Base-by-base conservation (phyloP, 2,113 vertebrate genomes). In the Leuciscus idus region DNA sequence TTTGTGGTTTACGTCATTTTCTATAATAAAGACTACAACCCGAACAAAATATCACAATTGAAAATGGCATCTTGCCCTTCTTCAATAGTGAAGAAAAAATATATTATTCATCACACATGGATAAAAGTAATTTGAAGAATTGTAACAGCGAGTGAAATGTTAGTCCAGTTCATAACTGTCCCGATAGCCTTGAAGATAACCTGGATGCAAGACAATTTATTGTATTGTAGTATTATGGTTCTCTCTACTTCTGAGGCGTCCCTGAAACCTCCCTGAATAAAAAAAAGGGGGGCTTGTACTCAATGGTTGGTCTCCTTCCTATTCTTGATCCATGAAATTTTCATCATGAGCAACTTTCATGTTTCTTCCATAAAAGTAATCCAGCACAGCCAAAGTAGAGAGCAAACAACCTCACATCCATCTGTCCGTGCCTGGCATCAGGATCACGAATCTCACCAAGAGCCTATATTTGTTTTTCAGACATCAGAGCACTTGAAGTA, bases 271-370 rank as follows among this genome's bases (percentile, higher is more conserved):
- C 36, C 81, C 72, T 83, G 48, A 66, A 83, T 80, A 77, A 75
- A 85, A 89, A 77, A 15, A 33, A 52, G 15, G 72, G 21, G 72
- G 66, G 64, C 55, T 73, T 75, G 23, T 33, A 62, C 84, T 87
- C 72, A 82, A 57, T 82, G 61, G 82, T 66, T 84, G 33, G 76
- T 81, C 61, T 87, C 52, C 52, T 84, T 89, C 48, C 43, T 83
- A 77, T 85, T 85, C 85, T 72, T 87, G 84, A 89, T 89, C 76
- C 72, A 87, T 89, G 55, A 87, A 89, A 85, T 89, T 85, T 87
- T 89, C 82, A 89, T 87, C 83, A 83, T 79, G 78, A 84, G 79
- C 72, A 89, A 87, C 88, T 85, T 87, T 87, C 84, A 87, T 89
- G 80, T 84, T 73, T 68, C 88, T 87, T 33, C 73, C 73, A 87